Base-by-base conservation (phyloP, 2,797 vertebrate genomes). In the Lutjanus campechanus region DNA sequence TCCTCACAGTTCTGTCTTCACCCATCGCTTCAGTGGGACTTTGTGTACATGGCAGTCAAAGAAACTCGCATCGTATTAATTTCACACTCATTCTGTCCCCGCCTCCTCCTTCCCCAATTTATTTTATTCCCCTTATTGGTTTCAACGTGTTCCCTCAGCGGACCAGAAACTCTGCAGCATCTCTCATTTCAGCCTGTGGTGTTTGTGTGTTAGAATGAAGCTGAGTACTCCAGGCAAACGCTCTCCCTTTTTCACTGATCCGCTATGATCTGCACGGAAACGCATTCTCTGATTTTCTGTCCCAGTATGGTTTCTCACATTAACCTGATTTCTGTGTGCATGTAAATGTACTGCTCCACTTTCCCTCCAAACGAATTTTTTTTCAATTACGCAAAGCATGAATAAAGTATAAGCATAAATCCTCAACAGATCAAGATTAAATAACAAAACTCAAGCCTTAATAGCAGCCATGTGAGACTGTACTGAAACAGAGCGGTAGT, bases 51-150 rank as follows among this genome's bases (percentile, higher is more conserved):
- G 20, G 11, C 16, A 5, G 16, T 73, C 49, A 19, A 40, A 69
- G 20, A 80, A 63, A 20, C 66, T 70, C 63, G 41, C 46, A 40
- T 69, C 15, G 5, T 43, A 47, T 73, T 69, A 3, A 53, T 60
- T 70, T 63, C 64, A 36, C 1, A 1, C 6, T 66, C n/a, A 10
- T 64, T 73, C n/a, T 36, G 22, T 53, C 51, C 56, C 66, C 40
- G 46, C 25, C 59, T 53, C 59, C 40, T 50, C 8, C 7, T 36
- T 50, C 29, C 9, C 16, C 0, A 5, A 11, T 29, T 41, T 53
- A 36, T 51, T 25, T 51, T n/a, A 29, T 61, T 70, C 1, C 5
- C 17, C 20, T 55, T 51, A 63, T 19, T 53, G 25, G 15, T 59
- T 76, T 59, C 44, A 43, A 0, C 10, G 2, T 49, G 53, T 46